These are phyloP conservation scores for Ephydatia muelleri DNA, from an alignment of 37 sponge, comb jelly and placozoan species.

Conservation along the genomic window DNA sequence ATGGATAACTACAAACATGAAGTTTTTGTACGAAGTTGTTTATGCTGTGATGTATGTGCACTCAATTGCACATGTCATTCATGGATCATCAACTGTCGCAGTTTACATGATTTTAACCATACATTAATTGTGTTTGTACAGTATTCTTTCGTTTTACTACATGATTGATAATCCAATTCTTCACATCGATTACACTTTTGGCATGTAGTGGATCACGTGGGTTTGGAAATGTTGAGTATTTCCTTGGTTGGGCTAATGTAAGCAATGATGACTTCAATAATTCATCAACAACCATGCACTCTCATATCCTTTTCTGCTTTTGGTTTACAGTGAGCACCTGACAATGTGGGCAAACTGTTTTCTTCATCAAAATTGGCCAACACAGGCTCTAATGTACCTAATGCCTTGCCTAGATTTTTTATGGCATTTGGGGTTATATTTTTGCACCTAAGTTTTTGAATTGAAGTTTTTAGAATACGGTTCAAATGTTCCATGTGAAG, in stretches of 20 bases:
- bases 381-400: background rate
- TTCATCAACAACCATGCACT: no score
- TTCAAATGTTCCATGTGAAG: slow-evolving; percentile 1
- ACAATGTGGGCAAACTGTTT: background rate
- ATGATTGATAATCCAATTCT: background rate
- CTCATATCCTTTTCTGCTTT: no score
- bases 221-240: background rate
- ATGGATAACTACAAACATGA: slow-evolving; percentile 15
- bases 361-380: background rate
- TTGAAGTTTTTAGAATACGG: background rate
- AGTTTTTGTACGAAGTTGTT: background rate
- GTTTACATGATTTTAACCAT: no score
- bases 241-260: background rate
- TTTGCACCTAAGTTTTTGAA: background rate
- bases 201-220: background rate
- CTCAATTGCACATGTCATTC: background rate
- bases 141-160: background rate
- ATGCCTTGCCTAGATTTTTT: background rate
- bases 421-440: background rate
- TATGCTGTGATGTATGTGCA: slow-evolving; percentile 28
- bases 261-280: no score
- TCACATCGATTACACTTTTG: background rate
- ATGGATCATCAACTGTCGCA: background rate
- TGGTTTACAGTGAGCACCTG: background rate
- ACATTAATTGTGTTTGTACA: background rate